phyloP scores from a whole-genome alignment of 2,797 vertebrate species.

The Cephalopachus bancanus region DNA sequence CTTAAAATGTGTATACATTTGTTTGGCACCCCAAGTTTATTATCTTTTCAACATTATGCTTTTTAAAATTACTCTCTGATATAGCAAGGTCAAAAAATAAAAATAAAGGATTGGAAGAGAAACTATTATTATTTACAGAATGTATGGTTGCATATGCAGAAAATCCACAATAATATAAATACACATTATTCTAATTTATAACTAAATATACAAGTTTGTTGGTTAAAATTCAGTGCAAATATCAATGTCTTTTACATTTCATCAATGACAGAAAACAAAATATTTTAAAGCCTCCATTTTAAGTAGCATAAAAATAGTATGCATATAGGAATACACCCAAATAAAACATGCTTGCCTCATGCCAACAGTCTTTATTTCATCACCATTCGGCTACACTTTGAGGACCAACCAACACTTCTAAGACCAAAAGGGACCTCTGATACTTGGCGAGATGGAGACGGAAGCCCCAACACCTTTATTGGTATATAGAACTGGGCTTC shows the following conservation, averaged over 20 bases:
- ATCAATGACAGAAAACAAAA: background rate
- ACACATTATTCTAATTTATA: slow-evolving; percentile 6
- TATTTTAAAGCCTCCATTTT: slow-evolving; percentile 44
- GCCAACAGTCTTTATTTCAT: background rate
- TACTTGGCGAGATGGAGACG: background rate
- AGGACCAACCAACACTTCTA: background rate
- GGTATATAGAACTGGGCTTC: background rate
- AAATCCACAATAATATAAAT: background rate
- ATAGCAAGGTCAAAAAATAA: background rate
- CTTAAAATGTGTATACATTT: too few species aligned
- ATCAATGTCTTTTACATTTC: background rate
- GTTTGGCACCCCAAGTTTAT: background rate
- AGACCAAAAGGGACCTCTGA: background rate
- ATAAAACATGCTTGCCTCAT: background rate
- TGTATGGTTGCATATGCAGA: background rate
- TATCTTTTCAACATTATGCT: background rate
- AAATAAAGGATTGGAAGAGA: background rate
- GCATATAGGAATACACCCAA: background rate
- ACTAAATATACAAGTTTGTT: background rate
- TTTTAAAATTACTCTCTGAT: background rate
- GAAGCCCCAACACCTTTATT: background rate
- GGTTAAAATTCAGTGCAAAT: slow-evolving; percentile 10
- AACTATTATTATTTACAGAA: background rate
- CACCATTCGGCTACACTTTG: background rate
- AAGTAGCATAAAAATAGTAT: slow-evolving; percentile 9